Conservation (phyloP, 2,113 vertebrate species). For the Ursus arctos region DNA sequence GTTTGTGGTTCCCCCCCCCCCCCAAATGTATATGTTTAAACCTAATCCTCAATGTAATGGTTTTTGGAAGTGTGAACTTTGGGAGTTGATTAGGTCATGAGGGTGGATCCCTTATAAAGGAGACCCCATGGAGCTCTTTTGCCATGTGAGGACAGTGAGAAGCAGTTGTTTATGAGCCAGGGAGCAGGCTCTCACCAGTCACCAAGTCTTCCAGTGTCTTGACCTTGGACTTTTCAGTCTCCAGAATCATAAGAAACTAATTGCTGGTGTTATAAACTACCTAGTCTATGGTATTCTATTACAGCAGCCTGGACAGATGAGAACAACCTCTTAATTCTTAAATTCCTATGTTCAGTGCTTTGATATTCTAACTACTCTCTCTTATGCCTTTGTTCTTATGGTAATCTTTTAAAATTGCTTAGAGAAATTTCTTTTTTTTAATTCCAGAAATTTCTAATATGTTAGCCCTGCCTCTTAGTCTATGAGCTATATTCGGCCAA, state of each 20-base stretch:
- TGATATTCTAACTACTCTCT: not conserved
- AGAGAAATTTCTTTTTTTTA: not conserved
- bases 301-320: not conserved
- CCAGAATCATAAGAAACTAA: not conserved
- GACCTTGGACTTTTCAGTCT: not conserved
- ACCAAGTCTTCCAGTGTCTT: not conserved
- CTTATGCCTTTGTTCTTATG: not conserved
- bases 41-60: not conserved
- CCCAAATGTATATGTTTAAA: not conserved
- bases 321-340: not conserved
- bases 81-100: not conserved
- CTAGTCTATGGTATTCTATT: not conserved
- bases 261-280: not conserved
- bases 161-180: not conserved
- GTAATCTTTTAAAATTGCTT: not conserved
- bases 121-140: not conserved
- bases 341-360: not conserved
- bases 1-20: not conserved
- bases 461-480: not conserved
- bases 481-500: not conserved
- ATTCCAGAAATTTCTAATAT: not conserved
- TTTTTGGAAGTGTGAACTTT: not conserved
- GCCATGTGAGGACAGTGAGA: not conserved
- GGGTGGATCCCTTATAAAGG: not conserved
- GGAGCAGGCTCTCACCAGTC: not conserved